These are phyloP conservation scores for Amazonetta brasiliensis DNA, from an alignment of 2,797 vertebrate species.

Conservation along the genomic window DNA sequence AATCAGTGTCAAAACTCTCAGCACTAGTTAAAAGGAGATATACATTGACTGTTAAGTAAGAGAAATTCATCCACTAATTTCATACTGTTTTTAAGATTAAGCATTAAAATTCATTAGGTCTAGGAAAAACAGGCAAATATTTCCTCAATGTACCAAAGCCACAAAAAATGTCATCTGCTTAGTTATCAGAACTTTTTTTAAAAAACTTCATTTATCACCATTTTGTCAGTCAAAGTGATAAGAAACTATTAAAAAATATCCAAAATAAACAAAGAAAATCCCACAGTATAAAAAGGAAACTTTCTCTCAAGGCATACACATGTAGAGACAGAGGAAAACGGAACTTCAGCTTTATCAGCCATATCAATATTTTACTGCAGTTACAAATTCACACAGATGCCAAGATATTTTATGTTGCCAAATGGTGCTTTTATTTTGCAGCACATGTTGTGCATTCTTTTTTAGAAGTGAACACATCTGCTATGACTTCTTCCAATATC, in stretches of 20 bases:
- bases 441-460: slow-evolving; percentile 83
- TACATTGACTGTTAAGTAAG: neutral
- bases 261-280: slow-evolving; percentile 8
- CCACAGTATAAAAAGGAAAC: neutral
- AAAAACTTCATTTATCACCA: neutral
- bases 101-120: neutral
- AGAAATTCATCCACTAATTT: neutral
- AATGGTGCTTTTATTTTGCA: slow-evolving; percentile 83
- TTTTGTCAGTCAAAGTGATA: neutral
- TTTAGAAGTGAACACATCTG: slow-evolving; percentile 83
- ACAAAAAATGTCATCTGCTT: neutral
- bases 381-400: slow-evolving; percentile 81
- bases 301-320: slow-evolving; percentile 54
- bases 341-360: slow-evolving; percentile 78
- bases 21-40: neutral
- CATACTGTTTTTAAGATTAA: neutral
- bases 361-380: slow-evolving; percentile 82
- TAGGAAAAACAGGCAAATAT: neutral
- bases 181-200: neutral
- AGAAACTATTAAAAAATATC: neutral
- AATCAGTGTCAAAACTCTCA: neutral
- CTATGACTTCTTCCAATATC: slow-evolving; percentile 64
- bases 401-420: slow-evolving; percentile 83
- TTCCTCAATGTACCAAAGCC: neutral
- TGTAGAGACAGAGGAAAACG: slow-evolving; percentile 53